These are phyloP conservation scores for Crocodylus rhombifer DNA, from an alignment of 2,797 vertebrate species.

Conservation along the genomic window DNA sequence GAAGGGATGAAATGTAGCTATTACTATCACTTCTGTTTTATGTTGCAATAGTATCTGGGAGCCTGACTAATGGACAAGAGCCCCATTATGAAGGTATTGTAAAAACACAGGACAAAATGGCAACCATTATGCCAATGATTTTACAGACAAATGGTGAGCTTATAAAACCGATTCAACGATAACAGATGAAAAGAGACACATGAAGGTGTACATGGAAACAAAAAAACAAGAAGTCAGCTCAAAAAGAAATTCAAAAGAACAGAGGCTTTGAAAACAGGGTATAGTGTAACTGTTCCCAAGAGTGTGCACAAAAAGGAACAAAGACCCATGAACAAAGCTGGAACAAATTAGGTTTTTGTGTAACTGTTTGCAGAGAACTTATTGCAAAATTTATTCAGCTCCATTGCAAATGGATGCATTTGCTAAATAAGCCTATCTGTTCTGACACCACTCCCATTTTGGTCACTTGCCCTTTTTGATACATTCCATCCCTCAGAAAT, in stretches of 20 bases:
- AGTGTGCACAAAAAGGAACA: neutral
- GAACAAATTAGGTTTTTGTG: neutral
- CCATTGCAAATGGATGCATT: neutral
- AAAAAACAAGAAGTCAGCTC: neutral
- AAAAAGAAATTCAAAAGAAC: neutral
- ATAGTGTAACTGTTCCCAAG: neutral
- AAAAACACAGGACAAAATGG: neutral
- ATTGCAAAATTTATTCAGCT: conserved; percentile 1
- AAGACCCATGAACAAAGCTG: neutral
- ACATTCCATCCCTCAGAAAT: neutral
- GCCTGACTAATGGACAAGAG: neutral
- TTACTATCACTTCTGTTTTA: too few relatives aligned
- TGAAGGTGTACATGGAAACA: neutral
- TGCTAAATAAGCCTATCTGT: neutral
- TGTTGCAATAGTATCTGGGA: neutral
- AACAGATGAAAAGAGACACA: too few relatives aligned
- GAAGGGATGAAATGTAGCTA: too few relatives aligned
- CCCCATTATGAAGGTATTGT: neutral
- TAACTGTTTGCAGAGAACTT: conserved; percentile 41
- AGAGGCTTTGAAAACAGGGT: neutral
- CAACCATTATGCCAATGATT: neutral
- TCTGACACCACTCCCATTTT: neutral
- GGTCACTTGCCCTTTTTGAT: conserved; percentile 20
- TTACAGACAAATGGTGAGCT: neutral
- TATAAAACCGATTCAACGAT: too few relatives aligned